These are phyloP conservation scores for Strix uralensis DNA, from an alignment of 2,113 vertebrate species.

Conservation along the genomic window DNA sequence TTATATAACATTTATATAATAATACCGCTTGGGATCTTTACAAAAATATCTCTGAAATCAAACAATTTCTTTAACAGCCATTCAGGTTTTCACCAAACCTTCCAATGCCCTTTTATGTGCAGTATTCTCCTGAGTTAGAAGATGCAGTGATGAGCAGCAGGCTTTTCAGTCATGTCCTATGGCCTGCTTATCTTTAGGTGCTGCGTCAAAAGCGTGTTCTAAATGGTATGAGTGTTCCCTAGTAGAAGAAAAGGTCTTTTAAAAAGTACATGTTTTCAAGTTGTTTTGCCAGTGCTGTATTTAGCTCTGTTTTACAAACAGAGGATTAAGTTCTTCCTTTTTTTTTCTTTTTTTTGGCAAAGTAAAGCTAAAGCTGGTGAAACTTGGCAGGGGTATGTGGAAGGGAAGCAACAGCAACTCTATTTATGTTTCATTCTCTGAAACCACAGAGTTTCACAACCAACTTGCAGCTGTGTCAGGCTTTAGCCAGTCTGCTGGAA, in stretches of 20 bases:
- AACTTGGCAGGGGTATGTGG: neutral
- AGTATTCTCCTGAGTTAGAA: neutral
- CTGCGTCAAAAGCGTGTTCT: neutral
- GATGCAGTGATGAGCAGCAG: neutral
- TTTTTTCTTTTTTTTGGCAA: neutral
- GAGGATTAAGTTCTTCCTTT: neutral
- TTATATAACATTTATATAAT: neutral
- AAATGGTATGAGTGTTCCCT: fast-evolving
- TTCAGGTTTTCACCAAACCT: neutral
- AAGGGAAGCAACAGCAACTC: neutral
- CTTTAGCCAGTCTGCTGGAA: neutral
- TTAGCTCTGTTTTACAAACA: neutral
- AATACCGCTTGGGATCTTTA: neutral
- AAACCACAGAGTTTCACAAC: neutral
- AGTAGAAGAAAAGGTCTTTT: neutral
- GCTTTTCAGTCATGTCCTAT: neutral
- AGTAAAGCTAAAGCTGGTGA: neutral
- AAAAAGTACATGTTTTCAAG: neutral
- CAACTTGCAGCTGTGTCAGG: neutral
- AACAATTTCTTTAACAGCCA: neutral
- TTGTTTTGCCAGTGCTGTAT: neutral
- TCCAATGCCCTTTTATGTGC: neutral
- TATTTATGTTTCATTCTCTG: neutral
- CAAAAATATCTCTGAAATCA: neutral
- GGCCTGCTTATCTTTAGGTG: neutral